Evolutionary conservation across 2,888 invertebrate genomes (phyloP).

Genomic region (Lepidochrysops patricia): DNA sequence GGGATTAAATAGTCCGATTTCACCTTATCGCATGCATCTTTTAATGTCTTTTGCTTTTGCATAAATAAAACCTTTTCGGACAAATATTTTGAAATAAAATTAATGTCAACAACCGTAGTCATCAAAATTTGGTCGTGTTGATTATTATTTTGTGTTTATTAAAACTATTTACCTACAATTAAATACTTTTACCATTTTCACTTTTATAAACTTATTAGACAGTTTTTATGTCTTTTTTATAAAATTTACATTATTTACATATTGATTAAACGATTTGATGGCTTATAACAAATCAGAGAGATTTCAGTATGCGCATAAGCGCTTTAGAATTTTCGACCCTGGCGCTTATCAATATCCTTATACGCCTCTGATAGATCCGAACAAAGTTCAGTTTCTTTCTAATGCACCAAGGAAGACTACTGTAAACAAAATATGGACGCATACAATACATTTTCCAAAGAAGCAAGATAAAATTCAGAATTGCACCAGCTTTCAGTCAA

Average conservation of each 20-base stretch:
- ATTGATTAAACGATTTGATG: slow-evolving; percentile 28
- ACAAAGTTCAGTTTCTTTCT: slow-evolving; percentile 46
- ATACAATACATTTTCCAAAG: slow-evolving; percentile 37
- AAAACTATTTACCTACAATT: no score
- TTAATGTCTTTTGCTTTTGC: no score
- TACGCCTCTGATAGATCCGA: slow-evolving; percentile 24
- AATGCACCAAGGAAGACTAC: slow-evolving; percentile 35
- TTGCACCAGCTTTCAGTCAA: slow-evolving; percentile 43
- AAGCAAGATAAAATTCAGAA: slow-evolving; percentile 38
- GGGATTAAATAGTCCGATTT: no score
- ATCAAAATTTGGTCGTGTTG: background rate
- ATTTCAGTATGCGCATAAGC: slow-evolving; percentile 36
- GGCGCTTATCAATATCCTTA: slow-evolving; percentile 42
- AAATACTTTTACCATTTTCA: background rate
- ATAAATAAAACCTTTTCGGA: no score
- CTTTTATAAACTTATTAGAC: background rate
- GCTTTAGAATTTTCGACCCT: slow-evolving; percentile 44
- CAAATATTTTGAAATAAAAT: no score
- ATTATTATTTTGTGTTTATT: background rate
- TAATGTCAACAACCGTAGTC: no score
- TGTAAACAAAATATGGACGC: slow-evolving; percentile 40
- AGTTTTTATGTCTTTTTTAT: background rate
- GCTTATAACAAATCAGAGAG: slow-evolving; percentile 42
- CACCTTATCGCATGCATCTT: no score
- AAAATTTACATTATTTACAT: background rate